Percentiles rank a stretch among this genome's conserved stretches.
Conservation (phyloP, 2,113 vertebrate species). For the Bostrychus sinensis region DNA sequence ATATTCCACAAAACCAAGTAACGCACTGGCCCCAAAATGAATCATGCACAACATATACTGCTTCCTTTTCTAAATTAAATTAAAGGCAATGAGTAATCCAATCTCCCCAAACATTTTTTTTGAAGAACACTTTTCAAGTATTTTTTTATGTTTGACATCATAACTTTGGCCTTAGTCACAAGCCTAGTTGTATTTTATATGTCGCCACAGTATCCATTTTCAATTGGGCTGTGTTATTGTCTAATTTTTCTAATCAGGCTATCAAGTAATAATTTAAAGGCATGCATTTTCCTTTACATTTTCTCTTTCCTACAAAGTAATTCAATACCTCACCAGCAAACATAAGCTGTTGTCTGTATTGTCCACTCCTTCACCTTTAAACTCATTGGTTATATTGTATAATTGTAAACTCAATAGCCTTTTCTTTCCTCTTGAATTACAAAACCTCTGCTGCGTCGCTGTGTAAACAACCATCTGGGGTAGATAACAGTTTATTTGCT, state of each 20-base stretch:
- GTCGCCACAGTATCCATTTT: neutral
- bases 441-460: neutral
- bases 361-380: neutral
- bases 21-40: too few relatives aligned
- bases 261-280: conserved; percentile 1
- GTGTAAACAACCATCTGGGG: neutral
- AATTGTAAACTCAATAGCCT: conserved; percentile 2
- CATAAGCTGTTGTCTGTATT: neutral
- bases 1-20: too few relatives aligned
- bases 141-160: too few relatives aligned
- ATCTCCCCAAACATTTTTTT: too few relatives aligned
- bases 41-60: too few relatives aligned
- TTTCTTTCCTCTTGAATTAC: neutral
- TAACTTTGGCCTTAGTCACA: neutral
- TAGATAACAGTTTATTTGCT: neutral
- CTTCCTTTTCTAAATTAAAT: too few relatives aligned
- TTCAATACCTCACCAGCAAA: neutral
- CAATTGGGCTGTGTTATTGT: neutral
- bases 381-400: neutral
- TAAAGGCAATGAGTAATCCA: too few relatives aligned
- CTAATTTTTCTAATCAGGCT: neutral
- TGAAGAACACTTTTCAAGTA: too few relatives aligned
- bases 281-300: neutral
- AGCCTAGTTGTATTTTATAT: neutral
- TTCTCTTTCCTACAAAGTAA: conserved; percentile 2